Evolutionary conservation across 2,797 vertebrate genomes (phyloP), one percentile per base, ranked within the genome.

Genomic region (Alosa sapidissima): DNA sequence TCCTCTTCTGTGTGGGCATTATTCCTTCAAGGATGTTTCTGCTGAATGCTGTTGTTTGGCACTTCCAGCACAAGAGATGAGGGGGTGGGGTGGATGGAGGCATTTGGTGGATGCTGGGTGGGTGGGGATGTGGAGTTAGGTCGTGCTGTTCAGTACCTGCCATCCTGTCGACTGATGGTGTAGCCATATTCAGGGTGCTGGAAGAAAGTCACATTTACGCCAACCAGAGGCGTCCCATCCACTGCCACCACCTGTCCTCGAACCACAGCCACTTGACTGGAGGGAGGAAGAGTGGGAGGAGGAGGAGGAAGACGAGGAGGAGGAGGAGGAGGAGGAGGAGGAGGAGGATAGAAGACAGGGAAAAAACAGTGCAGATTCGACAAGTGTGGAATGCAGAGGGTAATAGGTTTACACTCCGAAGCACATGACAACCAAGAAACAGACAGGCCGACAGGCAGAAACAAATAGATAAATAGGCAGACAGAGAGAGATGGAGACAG

Each of bases 151-250:
- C 87, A 58, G 88, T 93, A 99, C 98, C 97, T 98, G 89, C 98
- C 98, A 86, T 99, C 98, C 91, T 99, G 97, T 11, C 98, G 94
- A 55, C 97, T 99, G 94, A 98, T 95, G 33, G 97, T 99, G 92
- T 96, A 98, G 14, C 98, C 98, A 0, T 97, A 98, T 89, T 98
- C 97, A 3, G 94, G 94, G 91, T 97, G 97, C 89, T 98, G 96
- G 13, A 97, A 95, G 93, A 99, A 99, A 88, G 97, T 97, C 92
- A 99, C 96, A 49, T 99, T 99, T 83, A 99, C 98, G 33, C 98
- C 98, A 28, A 99, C 98, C 84, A 99, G 92, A 82, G 98, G 97
- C 0, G 97, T 97, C 85, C 97, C 97, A 2, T 99, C 98, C 28
- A 96, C 54, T 13, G 98, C 95, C 11, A 94, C 94, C 10, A 99